Evolutionary conservation across 2,888 invertebrate species (phyloP), one percentile per base, ranked within the genome.

Genomic region (Xanthia togata): DNA sequence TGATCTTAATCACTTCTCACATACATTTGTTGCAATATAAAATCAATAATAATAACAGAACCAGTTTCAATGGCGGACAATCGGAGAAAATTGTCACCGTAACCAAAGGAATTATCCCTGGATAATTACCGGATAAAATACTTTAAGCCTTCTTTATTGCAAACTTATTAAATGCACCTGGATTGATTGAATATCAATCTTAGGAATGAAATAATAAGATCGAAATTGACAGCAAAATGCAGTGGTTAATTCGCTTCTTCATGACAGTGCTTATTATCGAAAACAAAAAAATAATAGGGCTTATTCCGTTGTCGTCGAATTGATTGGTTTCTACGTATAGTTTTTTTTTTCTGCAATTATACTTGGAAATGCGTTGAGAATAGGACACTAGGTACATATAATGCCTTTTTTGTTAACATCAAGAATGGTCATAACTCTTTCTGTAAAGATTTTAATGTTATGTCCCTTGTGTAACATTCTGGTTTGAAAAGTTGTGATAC

Each of bases 251-350:
- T 87, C 76, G 78, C 81, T 80, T 76, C 88, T 83, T 88, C 88
- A 90, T 87, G 89, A 87, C 88, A 88, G 90, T 87, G 84, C 88
- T 88, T 93, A 92, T 93, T 92, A 93, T 92, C 85, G 89, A 87
- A 83, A 89, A 88, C 86, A 93, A 93, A 92, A 78, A 91, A 92
- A 92, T 82, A 79, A 88, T 82, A 79, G 76, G 90, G 84, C 87
- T 88, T 90, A 91, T 91, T 87, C 89, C 87, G 91, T 89, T 91
- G 91, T 91, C 91, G 90, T 90, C 86, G 91, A 89, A 93, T 93
- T 92, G 94, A 95, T 95, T 92, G 92, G 92, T 89, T 94, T 94
- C 95, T 93, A 89, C 90, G 93, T 93, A 94, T 91, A 86, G 89
- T 88, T 92, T 91, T 92, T 50, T 91, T 89, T 92, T 87, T 76